Base-by-base conservation (phyloP, 2,888 invertebrate genomes). In the Netelia inedita region DNA sequence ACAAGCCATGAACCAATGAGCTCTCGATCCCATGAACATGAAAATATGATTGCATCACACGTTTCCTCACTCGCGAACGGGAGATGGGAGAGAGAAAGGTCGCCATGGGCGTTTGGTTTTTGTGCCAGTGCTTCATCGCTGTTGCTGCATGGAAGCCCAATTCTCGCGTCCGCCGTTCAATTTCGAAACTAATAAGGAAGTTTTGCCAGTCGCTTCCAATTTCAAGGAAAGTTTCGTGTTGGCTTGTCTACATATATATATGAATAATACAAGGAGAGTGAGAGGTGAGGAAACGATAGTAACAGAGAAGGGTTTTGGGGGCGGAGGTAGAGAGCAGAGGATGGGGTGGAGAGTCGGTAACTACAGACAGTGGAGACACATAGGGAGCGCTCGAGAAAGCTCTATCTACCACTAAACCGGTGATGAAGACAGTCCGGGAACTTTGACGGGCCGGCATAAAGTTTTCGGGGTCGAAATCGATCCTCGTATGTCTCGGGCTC, bases 111-210 rank as follows among this genome's bases (percentile, higher is more conserved):
- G 66, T 72, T 65, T 28, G 50, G 66, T 65, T 79, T 74, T 61
- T 63, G 57, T 57, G 65, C 71, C 57, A 57, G 65, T 61, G 74
- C 50, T 55, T 63, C 79, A 68, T 82, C 74, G 74, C 74, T 71
- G 69, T 74, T 71, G 79, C 74, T 71, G 65, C 73, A 78, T 68
- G 73, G 63, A 55, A 75, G 73, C 79, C 55, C 74, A 80, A 80
- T 86, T 85, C 80, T 82, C 73, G 72, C 74, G 74, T 82, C 79
- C 79, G 63, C 72, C 85, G 79, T 87, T 86, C 88, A 86, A 88
- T 88, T 87, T 84, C 74, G 69, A 88, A 86, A 88, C 88, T 88
- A 87, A 88, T 88, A 88, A 87, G 87, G 85, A 87, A 88, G 87
- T 88, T 88, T 84, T 78, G 76, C 82, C 66, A 82, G 85, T 85